Percentiles rank a stretch among this genome's conserved stretches.
phyloP scores from a whole-genome alignment of 1,140 invertebrate species.

The Daktulosphaira vitifoliae region DNA sequence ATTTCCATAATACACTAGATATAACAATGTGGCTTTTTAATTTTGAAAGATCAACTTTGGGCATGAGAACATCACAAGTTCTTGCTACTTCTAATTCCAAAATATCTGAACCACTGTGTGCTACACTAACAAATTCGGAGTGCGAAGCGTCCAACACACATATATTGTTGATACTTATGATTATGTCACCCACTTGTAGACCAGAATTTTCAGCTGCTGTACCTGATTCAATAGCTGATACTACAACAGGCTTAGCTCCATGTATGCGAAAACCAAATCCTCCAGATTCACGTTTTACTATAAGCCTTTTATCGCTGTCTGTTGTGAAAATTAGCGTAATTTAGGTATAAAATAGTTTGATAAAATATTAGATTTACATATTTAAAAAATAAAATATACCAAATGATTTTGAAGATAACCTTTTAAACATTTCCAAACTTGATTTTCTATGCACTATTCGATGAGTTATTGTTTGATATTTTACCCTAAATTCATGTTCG shows the following conservation, averaged over 20 bases:
- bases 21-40: constrained; percentile 37
- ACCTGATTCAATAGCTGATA: constrained; percentile 86
- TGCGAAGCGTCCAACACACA: constrained; percentile 85
- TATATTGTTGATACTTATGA: constrained; percentile 82
- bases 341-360: constrained; percentile 6
- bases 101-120: constrained; percentile 63
- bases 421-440: constrained; percentile 81
- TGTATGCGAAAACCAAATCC: constrained; percentile 95
- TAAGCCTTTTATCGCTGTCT: constrained; percentile 80
- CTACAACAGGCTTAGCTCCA: constrained; percentile 87
- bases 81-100: constrained; percentile 79
- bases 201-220: constrained; percentile 84
- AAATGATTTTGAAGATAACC: constrained; percentile 72
- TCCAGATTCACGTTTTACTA: constrained; percentile 68
- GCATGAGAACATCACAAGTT: constrained; percentile 69
- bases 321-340: constrained; percentile 38
- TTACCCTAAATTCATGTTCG: constrained; percentile 74
- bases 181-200: constrained; percentile 86
- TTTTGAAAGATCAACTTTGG: constrained; percentile 37
- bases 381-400: constrained; percentile 53
- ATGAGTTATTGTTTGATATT: constrained; percentile 77
- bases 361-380: neutral
- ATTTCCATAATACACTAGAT: constrained; percentile 71
- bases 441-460: constrained; percentile 83
- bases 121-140: constrained; percentile 88